Percentiles rank a stretch among this genome's conserved stretches.
These are phyloP conservation scores for Macroteleia sp. DNA, from an alignment of 2,888 invertebrate genomes.

Conservation along the genomic window DNA sequence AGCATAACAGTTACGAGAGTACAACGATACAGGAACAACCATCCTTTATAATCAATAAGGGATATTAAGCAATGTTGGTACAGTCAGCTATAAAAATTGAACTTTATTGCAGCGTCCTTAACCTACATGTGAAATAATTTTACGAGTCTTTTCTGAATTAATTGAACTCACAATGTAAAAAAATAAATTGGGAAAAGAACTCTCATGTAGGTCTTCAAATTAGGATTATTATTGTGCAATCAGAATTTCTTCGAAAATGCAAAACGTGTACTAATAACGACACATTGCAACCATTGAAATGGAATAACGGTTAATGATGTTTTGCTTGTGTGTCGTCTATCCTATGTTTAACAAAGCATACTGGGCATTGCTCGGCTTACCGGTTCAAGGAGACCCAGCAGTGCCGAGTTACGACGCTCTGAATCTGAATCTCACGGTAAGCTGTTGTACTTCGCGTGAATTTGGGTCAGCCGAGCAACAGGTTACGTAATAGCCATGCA, in stretches of 20 bases:
- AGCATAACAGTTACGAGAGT: not conserved
- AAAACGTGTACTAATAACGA: too few species aligned
- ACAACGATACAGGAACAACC: not conserved
- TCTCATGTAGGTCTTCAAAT: slow-evolving; percentile 10
- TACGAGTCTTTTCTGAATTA: not conserved
- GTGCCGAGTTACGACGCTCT: slow-evolving; percentile 79
- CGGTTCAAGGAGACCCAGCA: slow-evolving; percentile 81
- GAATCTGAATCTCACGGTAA: slow-evolving; percentile 83
- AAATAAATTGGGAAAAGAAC: too few species aligned
- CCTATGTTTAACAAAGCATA: slow-evolving; percentile 69
- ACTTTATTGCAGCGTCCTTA: slow-evolving; percentile 8
- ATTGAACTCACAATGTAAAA: not conserved
- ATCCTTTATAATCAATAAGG: not conserved
- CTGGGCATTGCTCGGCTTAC: slow-evolving; percentile 70
- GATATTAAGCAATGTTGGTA: not conserved
- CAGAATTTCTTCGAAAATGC: not conserved
- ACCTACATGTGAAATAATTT: slow-evolving; percentile 1
- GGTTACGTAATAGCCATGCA: slow-evolving; percentile 72
- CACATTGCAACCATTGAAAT: too few species aligned
- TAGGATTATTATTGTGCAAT: not conserved
- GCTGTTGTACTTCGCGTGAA: slow-evolving; percentile 72
- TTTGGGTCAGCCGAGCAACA: slow-evolving; percentile 80
- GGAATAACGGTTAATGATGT: slow-evolving; percentile 50
- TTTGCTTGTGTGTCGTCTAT: slow-evolving; percentile 32
- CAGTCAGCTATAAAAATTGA: not conserved